Evolutionary conservation across 1,140 invertebrate genomes (phyloP), one percentile per base, ranked within the genome.

Genomic region (Halyomorpha halys): DNA sequence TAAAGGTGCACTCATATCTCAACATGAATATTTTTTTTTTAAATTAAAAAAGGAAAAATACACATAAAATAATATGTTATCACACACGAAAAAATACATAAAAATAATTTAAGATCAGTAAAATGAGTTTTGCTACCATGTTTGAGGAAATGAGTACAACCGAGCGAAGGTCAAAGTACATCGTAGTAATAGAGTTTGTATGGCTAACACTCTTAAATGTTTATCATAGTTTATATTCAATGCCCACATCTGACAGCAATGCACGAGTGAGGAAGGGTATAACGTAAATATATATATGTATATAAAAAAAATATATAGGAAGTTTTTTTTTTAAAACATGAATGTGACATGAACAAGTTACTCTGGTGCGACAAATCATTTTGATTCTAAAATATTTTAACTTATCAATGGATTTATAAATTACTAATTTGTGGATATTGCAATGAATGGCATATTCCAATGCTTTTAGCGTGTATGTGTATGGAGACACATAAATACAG

Each of bases 171-270:
- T 39, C 34, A 39, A 30, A 39, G 34, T 39, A 39, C 34, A 39
- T 11, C 34, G 34, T 39, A 39, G 34, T 39, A 39, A 9, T 11
- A 39, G 34, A 39, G 34, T 13, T 13, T 60, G 15, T 60, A 34
- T 60, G 34, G 16, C 25, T 60, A 60, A 60, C 59, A 60, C 59
- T 16, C 27, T 39, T 60, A 44, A 60, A 44, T 56, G 53, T 18
- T 18, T 13, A 60, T 60, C 6, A 3, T 11, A 49, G 19, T 59
- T 59, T 39, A 60, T 60, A 25, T 60, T 44, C n/a, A 60, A 60
- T 60, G 59, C 59, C 59, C 59, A 60, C 59, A 44, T 60, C 30
- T 39, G 34, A 60, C 59, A 60, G 59, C 34, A 60, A 60, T 56
- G 23, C 53, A 56, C 21, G 23, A 56, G 53, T 56, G 53, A 56